Evolutionary conservation across 2,113 vertebrate genomes (phyloP), one percentile per base, ranked within the genome.

Genomic region (Plotosus lineatus): DNA sequence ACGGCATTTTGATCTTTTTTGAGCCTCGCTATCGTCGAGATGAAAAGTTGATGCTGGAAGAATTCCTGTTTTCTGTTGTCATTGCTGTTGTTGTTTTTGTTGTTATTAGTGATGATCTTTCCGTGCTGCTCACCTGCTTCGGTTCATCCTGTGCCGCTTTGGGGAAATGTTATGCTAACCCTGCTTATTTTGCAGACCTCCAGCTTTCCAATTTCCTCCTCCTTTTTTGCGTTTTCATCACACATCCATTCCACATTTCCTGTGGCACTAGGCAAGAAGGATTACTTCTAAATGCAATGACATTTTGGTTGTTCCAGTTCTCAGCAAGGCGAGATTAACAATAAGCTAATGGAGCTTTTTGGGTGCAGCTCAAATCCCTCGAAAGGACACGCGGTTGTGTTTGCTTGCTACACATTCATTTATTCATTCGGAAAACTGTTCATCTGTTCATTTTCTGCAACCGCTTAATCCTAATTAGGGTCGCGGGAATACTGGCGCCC

Each of bases 271-370:
- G 71, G 73, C 33, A 31, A 40, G 33, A 36, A 31, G 72, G 80
- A 75, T 81, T 81, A 76, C 75, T 75, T 81, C 42, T n/a, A 46
- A 75, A 75, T 81, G 66, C 80, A 75, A 40, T 81, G 80, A 81
- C 80, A 81, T 81, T 81, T 75, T 10, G 9, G 60, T 46, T 58
- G 46, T 66, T 75, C 72, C 80, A 44, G 80, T 75, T 28, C 73
- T 42, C 72, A 55, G 72, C 73, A 66, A 81, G 73, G 50, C 60
- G 72, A 81, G 80, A 81, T 81, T 81, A 81, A 75, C 60, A 76
- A 66, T 75, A 66, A 50, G 50, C 48, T 66, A 81, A 81, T 68
- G 38, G 75, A 66, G 48, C 48, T 81, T 75, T 74, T 58, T 81
- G 72, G 80, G 60, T 75, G 69, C 44, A 75, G 33, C 17, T 51